Percentiles rank a stretch among this genome's conserved stretches.
phyloP scores from a whole-genome alignment of 92 coral and sea anemone genomes.

The Palythoa heliodiscus region DNA sequence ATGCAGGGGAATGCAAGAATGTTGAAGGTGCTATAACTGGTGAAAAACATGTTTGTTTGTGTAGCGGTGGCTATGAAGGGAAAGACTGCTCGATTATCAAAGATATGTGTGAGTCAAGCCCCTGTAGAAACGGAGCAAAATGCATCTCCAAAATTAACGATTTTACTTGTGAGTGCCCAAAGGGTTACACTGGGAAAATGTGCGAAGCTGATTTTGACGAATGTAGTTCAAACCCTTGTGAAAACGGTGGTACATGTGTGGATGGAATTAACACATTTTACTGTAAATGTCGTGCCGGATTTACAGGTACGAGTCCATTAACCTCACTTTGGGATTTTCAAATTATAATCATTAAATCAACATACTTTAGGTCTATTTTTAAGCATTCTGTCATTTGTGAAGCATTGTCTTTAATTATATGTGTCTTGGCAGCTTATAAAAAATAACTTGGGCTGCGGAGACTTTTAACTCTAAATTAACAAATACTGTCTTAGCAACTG shows the following conservation, averaged over 20 bases:
- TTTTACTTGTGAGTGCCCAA: slow-evolving; percentile 79
- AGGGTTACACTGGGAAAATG: slow-evolving; percentile 81
- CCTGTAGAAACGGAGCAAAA: slow-evolving; percentile 79
- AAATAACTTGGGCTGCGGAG: neutral
- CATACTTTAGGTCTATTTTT: slow-evolving; percentile 13
- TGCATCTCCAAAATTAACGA: slow-evolving; percentile 85
- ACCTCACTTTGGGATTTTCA: neutral
- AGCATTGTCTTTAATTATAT: neutral
- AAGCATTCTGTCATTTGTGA: neutral
- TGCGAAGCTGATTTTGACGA: slow-evolving; percentile 84
- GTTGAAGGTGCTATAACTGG: slow-evolving; percentile 60
- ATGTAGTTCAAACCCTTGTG: slow-evolving; percentile 81
- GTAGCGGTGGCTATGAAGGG: slow-evolving; percentile 89
- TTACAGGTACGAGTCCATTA: slow-evolving; percentile 73
- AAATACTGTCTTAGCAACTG: too few relatives aligned
- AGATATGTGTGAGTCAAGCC: slow-evolving; percentile 86
- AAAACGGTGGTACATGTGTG: slow-evolving; percentile 81
- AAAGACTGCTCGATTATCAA: slow-evolving; percentile 83
- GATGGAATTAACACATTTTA: slow-evolving; percentile 69
- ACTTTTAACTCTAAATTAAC: too few relatives aligned
- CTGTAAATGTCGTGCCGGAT: slow-evolving; percentile 82
- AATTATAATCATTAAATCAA: neutral
- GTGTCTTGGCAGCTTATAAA: too few relatives aligned
- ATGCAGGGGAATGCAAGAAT: slow-evolving; percentile 80
- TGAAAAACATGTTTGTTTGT: slow-evolving; percentile 72